Conservation (phyloP, 2,797 vertebrate species). For the Channa striata region DNA sequence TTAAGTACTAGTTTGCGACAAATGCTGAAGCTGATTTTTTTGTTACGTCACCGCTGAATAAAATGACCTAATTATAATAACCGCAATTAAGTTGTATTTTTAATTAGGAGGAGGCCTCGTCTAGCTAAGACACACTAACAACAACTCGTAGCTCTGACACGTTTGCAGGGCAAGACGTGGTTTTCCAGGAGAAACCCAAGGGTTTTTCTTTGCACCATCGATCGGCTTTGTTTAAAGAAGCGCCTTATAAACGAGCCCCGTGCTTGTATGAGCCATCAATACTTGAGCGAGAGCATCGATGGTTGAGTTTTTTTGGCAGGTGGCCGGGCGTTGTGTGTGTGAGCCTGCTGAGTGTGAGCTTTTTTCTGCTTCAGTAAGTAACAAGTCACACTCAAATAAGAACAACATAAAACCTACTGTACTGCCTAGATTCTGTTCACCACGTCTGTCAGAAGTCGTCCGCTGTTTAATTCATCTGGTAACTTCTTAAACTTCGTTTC, state of each 20-base stretch:
- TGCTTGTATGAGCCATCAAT: constrained; percentile 17
- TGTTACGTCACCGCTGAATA: background rate
- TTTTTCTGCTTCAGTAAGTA: constrained; percentile 37
- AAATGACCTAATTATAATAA: background rate
- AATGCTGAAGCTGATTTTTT: background rate
- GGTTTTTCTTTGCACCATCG: background rate
- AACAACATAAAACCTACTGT: constrained; percentile 1
- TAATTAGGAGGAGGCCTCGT: background rate
- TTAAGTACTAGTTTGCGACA: background rate
- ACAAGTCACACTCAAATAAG: constrained; percentile 21
- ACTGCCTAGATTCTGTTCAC: background rate
- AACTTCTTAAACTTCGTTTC: constrained; percentile 2
- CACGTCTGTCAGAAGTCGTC: background rate
- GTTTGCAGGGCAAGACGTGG: background rate
- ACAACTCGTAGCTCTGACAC: too few species aligned
- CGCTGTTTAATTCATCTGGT: background rate
- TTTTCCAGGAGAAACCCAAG: background rate
- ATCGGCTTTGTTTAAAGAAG: constrained; percentile 7
- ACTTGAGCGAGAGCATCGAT: constrained; percentile 32
- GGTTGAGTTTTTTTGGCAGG: constrained; percentile 47
- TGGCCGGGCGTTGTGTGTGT: constrained; percentile 30
- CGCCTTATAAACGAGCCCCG: constrained; percentile 10
- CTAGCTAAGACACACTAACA: background rate
- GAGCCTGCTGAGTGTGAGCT: constrained; percentile 36
- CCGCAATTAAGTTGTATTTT: background rate